Conservation (phyloP, 2,113 vertebrate genomes). For the Pristiophorus japonicus region DNA sequence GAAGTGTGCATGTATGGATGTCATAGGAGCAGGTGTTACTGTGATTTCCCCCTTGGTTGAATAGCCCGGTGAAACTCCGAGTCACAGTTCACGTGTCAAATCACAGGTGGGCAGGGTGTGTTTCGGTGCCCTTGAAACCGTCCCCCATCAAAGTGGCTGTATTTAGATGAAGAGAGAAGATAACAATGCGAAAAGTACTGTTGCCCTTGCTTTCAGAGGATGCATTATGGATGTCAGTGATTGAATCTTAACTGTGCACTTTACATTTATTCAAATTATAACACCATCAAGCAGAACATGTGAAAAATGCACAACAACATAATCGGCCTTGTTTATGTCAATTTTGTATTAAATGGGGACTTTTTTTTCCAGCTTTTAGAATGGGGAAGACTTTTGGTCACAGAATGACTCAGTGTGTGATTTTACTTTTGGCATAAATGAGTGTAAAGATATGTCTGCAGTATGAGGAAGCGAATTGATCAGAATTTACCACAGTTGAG, state of each 20-base stretch:
- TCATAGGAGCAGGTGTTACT: background rate
- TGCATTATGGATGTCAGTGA: background rate
- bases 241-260: background rate
- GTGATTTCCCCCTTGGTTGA: background rate
- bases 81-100: background rate
- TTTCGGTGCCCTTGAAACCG: background rate
- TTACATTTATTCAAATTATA: background rate
- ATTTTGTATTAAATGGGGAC: background rate
- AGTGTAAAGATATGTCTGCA: background rate
- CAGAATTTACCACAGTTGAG: background rate
- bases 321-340: too few species aligned
- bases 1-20: background rate
- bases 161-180: background rate
- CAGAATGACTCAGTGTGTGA: too few species aligned
- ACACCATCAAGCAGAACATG: background rate
- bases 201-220: background rate
- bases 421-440: background rate
- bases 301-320: background rate
- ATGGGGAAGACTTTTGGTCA: background rate
- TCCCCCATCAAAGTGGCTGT: background rate
- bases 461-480: background rate
- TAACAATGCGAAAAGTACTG: background rate
- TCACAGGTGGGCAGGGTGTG: background rate
- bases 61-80: background rate
- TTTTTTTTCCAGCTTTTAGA: background rate